These are phyloP conservation scores for Cheirogaleus major DNA, from an alignment of 2,797 vertebrate species.

Conservation along the genomic window DNA sequence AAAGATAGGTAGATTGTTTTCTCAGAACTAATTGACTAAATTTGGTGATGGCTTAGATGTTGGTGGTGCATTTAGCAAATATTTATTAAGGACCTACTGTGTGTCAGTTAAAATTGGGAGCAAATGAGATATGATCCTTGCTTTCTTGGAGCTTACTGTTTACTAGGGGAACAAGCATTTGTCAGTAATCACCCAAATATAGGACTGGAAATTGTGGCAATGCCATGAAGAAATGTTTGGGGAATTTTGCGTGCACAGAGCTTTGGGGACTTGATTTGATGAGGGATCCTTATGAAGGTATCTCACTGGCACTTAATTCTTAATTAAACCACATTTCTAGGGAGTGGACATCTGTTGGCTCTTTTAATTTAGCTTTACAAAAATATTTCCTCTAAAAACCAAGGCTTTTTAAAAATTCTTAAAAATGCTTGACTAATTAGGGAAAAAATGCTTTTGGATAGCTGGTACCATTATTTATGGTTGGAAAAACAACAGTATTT, in stretches of 20 bases:
- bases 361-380: slow-evolving; percentile 35
- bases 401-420: neutral
- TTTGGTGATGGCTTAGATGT: neutral
- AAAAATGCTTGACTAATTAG: neutral
- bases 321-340: slow-evolving; percentile 18
- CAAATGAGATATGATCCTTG: neutral
- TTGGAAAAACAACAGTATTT: slow-evolving; percentile 49
- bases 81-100: neutral
- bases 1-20: neutral
- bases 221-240: neutral
- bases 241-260: neutral
- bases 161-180: neutral
- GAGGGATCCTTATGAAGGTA: neutral
- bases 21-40: neutral
- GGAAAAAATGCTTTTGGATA: slow-evolving; percentile 15
- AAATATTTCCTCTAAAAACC: slow-evolving; percentile 45
- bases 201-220: neutral
- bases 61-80: neutral
- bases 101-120: slow-evolving; percentile 6
- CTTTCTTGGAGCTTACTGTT: neutral
- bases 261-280: neutral
- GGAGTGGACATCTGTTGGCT: neutral
- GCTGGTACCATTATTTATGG: neutral
- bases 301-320: neutral
- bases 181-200: neutral